These are phyloP conservation scores for Agrochola macilenta DNA, from an alignment of 2,888 invertebrate genomes.

Conservation along the genomic window DNA sequence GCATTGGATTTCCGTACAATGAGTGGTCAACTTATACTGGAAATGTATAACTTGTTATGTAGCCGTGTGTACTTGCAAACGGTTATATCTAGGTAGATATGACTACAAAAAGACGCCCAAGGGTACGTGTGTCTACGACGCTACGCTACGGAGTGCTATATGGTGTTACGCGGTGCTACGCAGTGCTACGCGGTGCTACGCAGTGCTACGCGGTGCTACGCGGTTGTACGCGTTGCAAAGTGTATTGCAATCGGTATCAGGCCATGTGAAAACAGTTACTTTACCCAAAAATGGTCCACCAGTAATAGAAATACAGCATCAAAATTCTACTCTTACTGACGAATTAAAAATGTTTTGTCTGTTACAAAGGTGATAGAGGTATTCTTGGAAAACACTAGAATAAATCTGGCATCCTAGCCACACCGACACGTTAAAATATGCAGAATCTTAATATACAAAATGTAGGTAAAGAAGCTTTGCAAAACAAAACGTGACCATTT, in stretches of 20 bases:
- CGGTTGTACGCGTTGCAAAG: not conserved
- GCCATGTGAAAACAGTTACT: not conserved
- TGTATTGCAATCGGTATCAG: not conserved
- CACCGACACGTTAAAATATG: not conserved
- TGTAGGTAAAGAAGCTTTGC: not conserved
- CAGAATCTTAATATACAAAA: not conserved
- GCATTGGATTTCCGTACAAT: too few relatives aligned
- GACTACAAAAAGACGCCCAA: not conserved
- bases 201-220: too few relatives aligned
- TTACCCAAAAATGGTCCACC: not conserved
- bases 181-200: not conserved
- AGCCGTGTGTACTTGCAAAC: too few relatives aligned
- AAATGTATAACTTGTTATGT: too few relatives aligned
- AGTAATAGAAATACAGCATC: not conserved
- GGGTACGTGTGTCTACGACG: not conserved
- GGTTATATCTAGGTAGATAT: not conserved
- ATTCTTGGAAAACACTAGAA: not conserved
- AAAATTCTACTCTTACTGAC: not conserved
- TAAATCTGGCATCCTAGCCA: not conserved
- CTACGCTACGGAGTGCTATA: not conserved
- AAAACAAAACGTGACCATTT: not conserved
- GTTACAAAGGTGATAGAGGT: not conserved
- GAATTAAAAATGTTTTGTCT: not conserved
- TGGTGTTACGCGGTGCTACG: not conserved
- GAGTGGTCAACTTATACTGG: too few relatives aligned